These are phyloP conservation scores for Bungarus multicinctus DNA, from an alignment of 2,113 vertebrate species.

Conservation along the genomic window DNA sequence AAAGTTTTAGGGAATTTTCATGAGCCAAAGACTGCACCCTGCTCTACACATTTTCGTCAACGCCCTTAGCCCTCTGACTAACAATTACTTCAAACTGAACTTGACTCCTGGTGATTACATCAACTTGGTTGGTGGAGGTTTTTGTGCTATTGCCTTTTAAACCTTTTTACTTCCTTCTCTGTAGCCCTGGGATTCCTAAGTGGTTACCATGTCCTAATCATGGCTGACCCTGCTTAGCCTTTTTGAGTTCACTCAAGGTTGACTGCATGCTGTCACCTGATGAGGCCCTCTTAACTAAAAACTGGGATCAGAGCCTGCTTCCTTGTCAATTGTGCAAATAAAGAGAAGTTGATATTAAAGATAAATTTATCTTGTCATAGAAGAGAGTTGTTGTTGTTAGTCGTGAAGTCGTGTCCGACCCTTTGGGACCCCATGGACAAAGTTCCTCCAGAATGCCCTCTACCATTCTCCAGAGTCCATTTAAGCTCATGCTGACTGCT, in stretches of 20 bases:
- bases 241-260: background rate
- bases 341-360: background rate
- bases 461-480: too few relatives aligned
- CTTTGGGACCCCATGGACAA: too few relatives aligned
- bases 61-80: background rate
- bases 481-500: too few relatives aligned
- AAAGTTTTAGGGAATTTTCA: background rate
- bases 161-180: background rate
- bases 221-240: background rate
- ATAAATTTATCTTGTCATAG: background rate
- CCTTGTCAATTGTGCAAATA: background rate
- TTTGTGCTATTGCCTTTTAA: background rate
- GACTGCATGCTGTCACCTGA: background rate
- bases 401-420: too few relatives aligned
- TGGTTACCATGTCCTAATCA: background rate
- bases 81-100: background rate
- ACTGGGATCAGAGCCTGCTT: background rate
- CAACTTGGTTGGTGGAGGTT: background rate
- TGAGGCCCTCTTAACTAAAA: background rate
- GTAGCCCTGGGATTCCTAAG: background rate
- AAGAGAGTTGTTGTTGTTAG: background rate
- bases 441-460: too few relatives aligned
- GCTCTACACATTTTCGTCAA: background rate
- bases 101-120: background rate
- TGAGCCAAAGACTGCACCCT: background rate